Percentiles rank a stretch among this genome's conserved stretches.
phyloP scores from a whole-genome alignment of 1,140 invertebrate species.

The Drosophila hydei region DNA sequence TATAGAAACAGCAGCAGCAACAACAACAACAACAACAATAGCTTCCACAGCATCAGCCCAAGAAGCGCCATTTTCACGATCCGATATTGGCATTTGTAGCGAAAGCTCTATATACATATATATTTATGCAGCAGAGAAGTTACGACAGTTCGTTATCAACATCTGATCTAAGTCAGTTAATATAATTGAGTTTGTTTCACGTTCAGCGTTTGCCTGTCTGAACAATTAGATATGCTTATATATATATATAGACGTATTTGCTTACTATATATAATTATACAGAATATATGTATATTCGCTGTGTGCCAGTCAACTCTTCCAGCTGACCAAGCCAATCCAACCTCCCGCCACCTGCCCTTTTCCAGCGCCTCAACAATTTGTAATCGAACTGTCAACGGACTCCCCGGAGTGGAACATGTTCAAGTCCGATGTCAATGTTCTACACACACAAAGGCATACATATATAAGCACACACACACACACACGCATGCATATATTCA shows the following conservation, averaged over 20 bases:
- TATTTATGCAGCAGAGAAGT: conserved; percentile 24
- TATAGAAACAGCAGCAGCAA: neutral
- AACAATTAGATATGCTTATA: neutral
- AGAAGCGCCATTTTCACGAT: neutral
- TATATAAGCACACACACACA: neutral
- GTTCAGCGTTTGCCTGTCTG: too few species aligned
- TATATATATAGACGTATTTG: neutral
- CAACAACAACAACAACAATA: neutral
- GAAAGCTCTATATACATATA: neutral
- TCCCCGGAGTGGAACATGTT: neutral
- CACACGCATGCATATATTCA: neutral
- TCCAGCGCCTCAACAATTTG: too few species aligned
- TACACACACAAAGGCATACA: neutral
- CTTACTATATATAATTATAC: too few species aligned
- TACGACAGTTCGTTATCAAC: neutral
- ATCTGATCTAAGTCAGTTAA: neutral
- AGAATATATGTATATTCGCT: conserved; percentile 1
- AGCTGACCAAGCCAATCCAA: neutral
- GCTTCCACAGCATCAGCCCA: neutral
- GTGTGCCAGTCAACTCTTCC: neutral
- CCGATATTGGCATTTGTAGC: too few species aligned
- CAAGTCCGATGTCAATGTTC: too few species aligned
- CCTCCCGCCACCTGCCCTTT: too few species aligned
- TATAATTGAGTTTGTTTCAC: too few species aligned
- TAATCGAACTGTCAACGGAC: too few species aligned